Percentiles rank a stretch among this genome's conserved stretches.
These are phyloP conservation scores for Spea hammondii DNA, from an alignment of 2,797 vertebrate genomes.

Conservation along the genomic window DNA sequence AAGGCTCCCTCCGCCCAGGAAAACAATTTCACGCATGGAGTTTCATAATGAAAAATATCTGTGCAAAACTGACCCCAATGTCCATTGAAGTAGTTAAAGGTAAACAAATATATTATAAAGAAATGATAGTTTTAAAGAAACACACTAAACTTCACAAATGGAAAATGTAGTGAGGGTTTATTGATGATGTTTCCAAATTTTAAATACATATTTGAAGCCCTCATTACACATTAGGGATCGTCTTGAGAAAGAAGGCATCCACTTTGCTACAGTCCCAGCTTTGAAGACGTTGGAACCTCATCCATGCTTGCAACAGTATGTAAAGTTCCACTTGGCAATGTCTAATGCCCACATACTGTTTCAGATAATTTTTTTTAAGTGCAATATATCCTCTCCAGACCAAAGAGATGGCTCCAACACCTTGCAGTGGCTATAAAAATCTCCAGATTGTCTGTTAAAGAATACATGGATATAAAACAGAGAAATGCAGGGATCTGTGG, in stretches of 20 bases:
- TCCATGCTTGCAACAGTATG: slow-evolving; percentile 61
- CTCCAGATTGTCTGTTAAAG: slow-evolving; percentile 56
- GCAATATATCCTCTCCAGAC: slow-evolving; percentile 35
- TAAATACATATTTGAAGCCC: slow-evolving; percentile 66
- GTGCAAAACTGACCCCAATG: no score
- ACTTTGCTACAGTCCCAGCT: slow-evolving; percentile 52
- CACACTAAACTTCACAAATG: slow-evolving; percentile 55
- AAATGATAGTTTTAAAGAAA: neutral
- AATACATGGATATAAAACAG: slow-evolving; percentile 39
- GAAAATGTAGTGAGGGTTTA: slow-evolving; percentile 64
- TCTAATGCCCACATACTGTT: slow-evolving; percentile 23
- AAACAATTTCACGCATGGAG: no score
- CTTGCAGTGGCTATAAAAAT: slow-evolving; percentile 53
- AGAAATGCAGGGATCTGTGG: slow-evolving; percentile 29
- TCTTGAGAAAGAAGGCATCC: slow-evolving; percentile 58
- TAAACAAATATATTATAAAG: no score
- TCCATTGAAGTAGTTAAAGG: no score
- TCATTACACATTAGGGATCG: slow-evolving; percentile 65
- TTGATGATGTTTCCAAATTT: slow-evolving; percentile 57
- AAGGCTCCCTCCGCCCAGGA: no score
- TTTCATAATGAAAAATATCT: no score
- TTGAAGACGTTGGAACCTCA: slow-evolving; percentile 62
- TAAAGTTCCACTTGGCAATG: slow-evolving; percentile 56
- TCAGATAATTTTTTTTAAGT: slow-evolving; percentile 55
- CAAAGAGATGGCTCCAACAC: slow-evolving; percentile 32